Percentiles rank a stretch among this genome's conserved stretches.
Conservation (phyloP, 1,140 invertebrate species). For the Drosophila dunni region DNA sequence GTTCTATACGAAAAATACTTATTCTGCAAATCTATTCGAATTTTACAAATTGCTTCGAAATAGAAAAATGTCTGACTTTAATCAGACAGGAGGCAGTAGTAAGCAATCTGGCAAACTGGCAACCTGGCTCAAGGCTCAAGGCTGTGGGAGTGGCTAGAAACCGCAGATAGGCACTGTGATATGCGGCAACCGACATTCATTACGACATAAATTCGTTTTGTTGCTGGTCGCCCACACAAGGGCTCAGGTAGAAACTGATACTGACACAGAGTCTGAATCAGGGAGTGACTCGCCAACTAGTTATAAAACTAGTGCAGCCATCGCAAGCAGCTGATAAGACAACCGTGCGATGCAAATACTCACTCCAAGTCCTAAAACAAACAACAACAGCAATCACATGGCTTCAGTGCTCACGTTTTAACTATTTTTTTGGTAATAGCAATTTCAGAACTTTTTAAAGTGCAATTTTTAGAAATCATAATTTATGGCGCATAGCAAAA, state of each 20-base stretch:
- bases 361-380: slow-evolving; percentile 5
- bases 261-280: background rate
- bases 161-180: slow-evolving; percentile 65
- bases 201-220: slow-evolving; percentile 75
- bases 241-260: slow-evolving; percentile 9
- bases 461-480: too few species aligned
- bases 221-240: slow-evolving; percentile 33
- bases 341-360: slow-evolving; percentile 10
- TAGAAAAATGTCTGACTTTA: slow-evolving; percentile 10
- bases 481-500: too few species aligned
- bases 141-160: background rate
- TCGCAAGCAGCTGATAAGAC: slow-evolving; percentile 33
- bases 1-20: slow-evolving; percentile 24
- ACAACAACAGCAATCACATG: too few species aligned
- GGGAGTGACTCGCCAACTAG: too few species aligned
- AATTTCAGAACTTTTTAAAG: too few species aligned
- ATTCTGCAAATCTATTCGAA: slow-evolving; percentile 56
- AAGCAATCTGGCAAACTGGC: background rate
- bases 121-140: too few species aligned
- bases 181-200: slow-evolving; percentile 73
- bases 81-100: slow-evolving; percentile 12
- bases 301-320: slow-evolving; percentile 5
- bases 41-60: slow-evolving; percentile 15
- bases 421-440: too few species aligned
- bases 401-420: too few species aligned